Conservation (phyloP, 53 echinoderm and acorn worm genomes). For the Mesocentrotus franciscanus region DNA sequence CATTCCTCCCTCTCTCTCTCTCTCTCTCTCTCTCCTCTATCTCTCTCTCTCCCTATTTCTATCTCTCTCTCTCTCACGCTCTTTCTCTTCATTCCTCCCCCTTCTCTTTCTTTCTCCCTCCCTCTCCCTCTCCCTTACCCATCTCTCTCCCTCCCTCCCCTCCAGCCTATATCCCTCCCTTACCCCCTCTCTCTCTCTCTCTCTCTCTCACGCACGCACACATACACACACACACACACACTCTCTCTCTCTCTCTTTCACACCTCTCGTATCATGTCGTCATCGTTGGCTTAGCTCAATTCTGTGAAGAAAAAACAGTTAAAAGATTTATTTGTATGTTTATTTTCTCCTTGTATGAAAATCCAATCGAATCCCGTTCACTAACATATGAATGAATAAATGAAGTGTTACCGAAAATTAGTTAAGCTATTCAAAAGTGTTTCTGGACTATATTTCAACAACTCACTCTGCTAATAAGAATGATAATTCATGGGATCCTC, state of each 20-base stretch:
- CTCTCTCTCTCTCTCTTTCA: neutral
- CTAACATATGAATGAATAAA: neutral
- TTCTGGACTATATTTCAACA: neutral
- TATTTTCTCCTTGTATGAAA: neutral
- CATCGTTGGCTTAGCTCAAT: neutral
- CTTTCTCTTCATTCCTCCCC: too few species aligned
- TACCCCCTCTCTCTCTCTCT: neutral
- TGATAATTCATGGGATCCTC: neutral
- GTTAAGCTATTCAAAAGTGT: neutral
- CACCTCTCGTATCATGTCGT: neutral
- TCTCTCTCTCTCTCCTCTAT: neutral
- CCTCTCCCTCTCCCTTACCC: neutral
- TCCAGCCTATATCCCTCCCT: too few species aligned
- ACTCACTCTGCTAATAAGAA: neutral
- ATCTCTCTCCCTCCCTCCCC: too few species aligned
- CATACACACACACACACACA: neutral
- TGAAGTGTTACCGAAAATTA: neutral
- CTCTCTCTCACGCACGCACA: neutral
- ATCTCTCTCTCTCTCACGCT: too few species aligned
- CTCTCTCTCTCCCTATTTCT: too few species aligned
- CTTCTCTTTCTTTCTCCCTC: neutral
- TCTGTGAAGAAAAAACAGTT: neutral
- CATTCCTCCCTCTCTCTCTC: too few species aligned
- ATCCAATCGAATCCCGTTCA: neutral
- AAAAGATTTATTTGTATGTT: conserved; percentile 24